Conservation (phyloP, 1,140 invertebrate genomes). For the Leguminivora glycinivorella region DNA sequence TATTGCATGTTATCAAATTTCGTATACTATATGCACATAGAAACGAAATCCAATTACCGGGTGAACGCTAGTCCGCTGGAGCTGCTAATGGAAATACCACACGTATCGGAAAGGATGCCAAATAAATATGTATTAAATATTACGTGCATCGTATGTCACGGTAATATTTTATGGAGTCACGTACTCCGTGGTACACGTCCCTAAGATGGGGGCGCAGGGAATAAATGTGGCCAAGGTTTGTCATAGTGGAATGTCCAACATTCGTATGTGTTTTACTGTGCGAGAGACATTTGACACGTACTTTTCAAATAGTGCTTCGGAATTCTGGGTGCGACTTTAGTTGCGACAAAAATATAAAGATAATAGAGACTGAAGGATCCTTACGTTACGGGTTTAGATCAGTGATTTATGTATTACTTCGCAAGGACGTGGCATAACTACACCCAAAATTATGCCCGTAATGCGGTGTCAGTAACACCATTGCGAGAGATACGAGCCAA, state of each 20-base stretch:
- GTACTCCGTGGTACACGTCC: not conserved
- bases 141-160: constrained; percentile 41
- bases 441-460: too few relatives aligned
- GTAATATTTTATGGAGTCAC: constrained; percentile 28
- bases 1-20: constrained; percentile 34
- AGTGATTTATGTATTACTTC: too few relatives aligned
- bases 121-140: constrained; percentile 71
- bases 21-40: constrained; percentile 32
- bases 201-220: constrained; percentile 3
- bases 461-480: too few relatives aligned
- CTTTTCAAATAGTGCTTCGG: not conserved
- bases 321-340: not conserved
- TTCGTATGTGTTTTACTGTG: not conserved
- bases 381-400: too few relatives aligned
- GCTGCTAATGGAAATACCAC: constrained; percentile 29
- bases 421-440: too few relatives aligned
- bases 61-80: constrained; percentile 34
- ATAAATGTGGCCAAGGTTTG: not conserved
- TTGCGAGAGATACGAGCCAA: too few relatives aligned
- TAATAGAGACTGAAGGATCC: too few relatives aligned
- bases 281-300: not conserved
- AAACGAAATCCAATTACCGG: constrained; percentile 57
- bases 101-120: constrained; percentile 37
- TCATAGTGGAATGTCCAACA: not conserved
- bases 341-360: too few relatives aligned